These are phyloP conservation scores for Zoanthus gigantus DNA, from an alignment of 92 coral and sea anemone genomes.

Conservation along the genomic window DNA sequence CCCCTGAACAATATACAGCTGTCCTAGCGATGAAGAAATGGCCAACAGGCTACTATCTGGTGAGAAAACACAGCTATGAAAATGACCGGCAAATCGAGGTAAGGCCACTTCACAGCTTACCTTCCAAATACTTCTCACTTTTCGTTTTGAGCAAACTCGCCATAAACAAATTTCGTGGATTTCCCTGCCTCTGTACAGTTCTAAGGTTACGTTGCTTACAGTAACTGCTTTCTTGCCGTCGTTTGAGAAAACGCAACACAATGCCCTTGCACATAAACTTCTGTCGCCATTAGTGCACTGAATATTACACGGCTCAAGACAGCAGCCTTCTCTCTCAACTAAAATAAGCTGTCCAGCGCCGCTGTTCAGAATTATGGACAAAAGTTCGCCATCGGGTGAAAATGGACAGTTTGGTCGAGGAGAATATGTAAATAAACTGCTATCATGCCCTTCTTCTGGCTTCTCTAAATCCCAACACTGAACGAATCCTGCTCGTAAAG, in stretches of 20 bases:
- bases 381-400: conserved; percentile 78
- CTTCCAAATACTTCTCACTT: conserved; percentile 68
- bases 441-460: conserved; percentile 67
- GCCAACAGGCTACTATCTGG: conserved; percentile 80
- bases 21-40: conserved; percentile 77
- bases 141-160: conserved; percentile 66
- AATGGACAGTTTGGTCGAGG: conserved; percentile 80
- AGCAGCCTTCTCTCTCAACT: conserved; percentile 57
- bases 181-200: conserved; percentile 61
- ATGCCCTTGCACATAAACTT: conserved; percentile 75
- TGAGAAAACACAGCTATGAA: conserved; percentile 79
- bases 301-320: conserved; percentile 79
- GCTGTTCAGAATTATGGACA: conserved; percentile 83
- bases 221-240: conserved; percentile 81
- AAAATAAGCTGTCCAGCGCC: conserved; percentile 80
- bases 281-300: conserved; percentile 77
- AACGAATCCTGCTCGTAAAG: conserved; percentile 85
- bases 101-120: conserved; percentile 74
- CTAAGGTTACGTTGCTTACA: conserved; percentile 71
- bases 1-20: conserved; percentile 71
- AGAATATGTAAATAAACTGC: conserved; percentile 89
- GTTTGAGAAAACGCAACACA: conserved; percentile 88
- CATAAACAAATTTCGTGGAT: conserved; percentile 82
- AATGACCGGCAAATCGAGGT: conserved; percentile 75
- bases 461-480: conserved; percentile 81